Percentiles rank a stretch among this genome's conserved stretches.
These are phyloP conservation scores for Heliothis subflexa DNA, from an alignment of 1,140 invertebrate species.

Conservation along the genomic window DNA sequence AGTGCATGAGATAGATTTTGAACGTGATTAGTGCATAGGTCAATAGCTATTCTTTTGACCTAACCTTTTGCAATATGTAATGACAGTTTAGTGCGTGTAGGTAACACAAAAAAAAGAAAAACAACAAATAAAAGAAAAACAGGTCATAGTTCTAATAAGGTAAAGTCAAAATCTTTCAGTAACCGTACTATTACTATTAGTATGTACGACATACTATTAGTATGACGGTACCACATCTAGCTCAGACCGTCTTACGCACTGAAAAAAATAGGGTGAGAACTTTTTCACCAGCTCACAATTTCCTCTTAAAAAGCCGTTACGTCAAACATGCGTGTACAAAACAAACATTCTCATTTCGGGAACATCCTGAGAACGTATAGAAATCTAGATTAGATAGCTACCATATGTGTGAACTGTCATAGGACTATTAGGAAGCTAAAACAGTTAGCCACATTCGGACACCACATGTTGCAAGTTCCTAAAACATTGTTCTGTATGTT, in stretches of 20 bases:
- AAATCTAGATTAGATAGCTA: constrained; percentile 40
- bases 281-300: neutral
- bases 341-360: constrained; percentile 29
- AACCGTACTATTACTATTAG: too few relatives aligned
- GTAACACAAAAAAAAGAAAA: too few relatives aligned
- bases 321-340: constrained; percentile 1
- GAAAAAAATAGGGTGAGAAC: neutral
- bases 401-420: constrained; percentile 8
- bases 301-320: neutral
- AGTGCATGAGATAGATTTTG: neutral
- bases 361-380: constrained; percentile 23
- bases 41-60: neutral
- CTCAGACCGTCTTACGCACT: too few relatives aligned
- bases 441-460: constrained; percentile 50
- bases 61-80: too few relatives aligned
- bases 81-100: too few relatives aligned
- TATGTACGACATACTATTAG: too few relatives aligned
- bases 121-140: too few relatives aligned
- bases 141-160: too few relatives aligned
- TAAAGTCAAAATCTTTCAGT: too few relatives aligned
- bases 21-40: neutral
- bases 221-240: too few relatives aligned
- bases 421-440: constrained; percentile 27
- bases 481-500: constrained; percentile 33
- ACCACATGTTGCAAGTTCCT: constrained; percentile 48